Percentiles rank a stretch among this genome's conserved stretches.
Conservation (phyloP, 2,888 invertebrate genomes). For the Hetaerina titia region DNA sequence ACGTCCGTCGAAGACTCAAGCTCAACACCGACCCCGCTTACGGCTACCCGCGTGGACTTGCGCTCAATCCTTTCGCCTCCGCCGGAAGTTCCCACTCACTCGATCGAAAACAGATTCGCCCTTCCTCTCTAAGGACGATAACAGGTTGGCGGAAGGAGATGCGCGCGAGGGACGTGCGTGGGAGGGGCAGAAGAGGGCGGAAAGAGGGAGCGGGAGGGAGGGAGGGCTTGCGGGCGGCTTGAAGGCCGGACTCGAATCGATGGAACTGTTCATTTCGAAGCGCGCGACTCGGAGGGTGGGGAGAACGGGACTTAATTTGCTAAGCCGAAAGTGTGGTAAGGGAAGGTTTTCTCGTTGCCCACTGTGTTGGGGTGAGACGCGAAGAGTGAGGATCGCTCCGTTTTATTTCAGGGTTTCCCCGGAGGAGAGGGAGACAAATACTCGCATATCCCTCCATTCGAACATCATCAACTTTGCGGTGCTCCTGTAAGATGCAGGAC, state of each 20-base stretch:
- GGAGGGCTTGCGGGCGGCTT: neutral
- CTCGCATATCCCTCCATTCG: too few species aligned
- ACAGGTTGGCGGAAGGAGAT: slow-evolving; percentile 13
- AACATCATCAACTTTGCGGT: too few species aligned
- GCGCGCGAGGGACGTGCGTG: neutral
- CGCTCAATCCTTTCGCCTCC: neutral
- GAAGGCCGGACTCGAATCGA: neutral
- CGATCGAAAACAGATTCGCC: slow-evolving; percentile 21
- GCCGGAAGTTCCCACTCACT: slow-evolving; percentile 17
- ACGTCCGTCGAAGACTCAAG: neutral
- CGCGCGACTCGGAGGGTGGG: neutral
- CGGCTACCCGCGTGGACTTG: neutral
- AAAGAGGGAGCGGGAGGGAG: neutral
- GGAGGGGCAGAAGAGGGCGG: neutral
- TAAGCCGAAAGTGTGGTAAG: neutral
- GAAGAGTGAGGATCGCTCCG: neutral
- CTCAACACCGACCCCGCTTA: neutral
- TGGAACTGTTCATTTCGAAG: neutral
- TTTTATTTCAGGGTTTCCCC: neutral
- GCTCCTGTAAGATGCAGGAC: too few species aligned
- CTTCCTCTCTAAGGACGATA: slow-evolving; percentile 32
- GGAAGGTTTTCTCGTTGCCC: neutral
- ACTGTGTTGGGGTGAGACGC: neutral
- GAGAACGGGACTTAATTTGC: neutral
- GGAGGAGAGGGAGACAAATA: neutral